Evolutionary conservation across 2,888 invertebrate species (phyloP), one percentile per base, ranked within the genome.

Genomic region (Vannuccia rotundouncinata): DNA sequence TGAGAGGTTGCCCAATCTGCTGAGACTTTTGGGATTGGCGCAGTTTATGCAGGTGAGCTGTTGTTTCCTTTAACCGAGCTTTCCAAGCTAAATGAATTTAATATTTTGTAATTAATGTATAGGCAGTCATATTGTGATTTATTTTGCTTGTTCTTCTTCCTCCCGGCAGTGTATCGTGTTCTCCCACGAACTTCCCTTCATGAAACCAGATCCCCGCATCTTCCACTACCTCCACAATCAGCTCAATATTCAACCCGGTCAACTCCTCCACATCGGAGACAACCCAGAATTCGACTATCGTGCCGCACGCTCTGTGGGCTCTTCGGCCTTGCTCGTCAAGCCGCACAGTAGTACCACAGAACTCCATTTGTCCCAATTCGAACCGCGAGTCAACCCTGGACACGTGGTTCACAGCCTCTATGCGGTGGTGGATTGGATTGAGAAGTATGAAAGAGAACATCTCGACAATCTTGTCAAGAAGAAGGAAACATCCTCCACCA

Each of bases 121-220:
- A 30, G 29, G 25, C 17, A 30, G 2, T 17, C 2, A 1, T 74
- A 74, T 27, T 74, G 29, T 27, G 75, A 74, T 74, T 29, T 74
- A 2, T 29, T 5, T 28, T 2, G 2, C 30, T 1, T 28, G 2
- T n/a, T 5, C 74, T n/a, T 25, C 29, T 75, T 5, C n/a, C 17
- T 31, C 31, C 10, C 45, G 5, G 45, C 28, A 77, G 77, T 13
- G 27, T 27, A 25, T 77, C 59, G 25, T 77, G 27, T 77, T 22
- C 45, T 77, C 77, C 1, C 31, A 45, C 27, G 31, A 28, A 27
- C 45, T 77, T 17, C 77, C 77, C 22, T 77, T 59, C 31, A 31
- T 31, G 77, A 77, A 77, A 25, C 77, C 77, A 1, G 77, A 77
- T 31, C 31, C 2, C 1, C 31, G 28, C 2, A 77, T 77, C n/a